Base-by-base conservation (phyloP, 2,888 invertebrate genomes). In the Meandrusa payeni region DNA sequence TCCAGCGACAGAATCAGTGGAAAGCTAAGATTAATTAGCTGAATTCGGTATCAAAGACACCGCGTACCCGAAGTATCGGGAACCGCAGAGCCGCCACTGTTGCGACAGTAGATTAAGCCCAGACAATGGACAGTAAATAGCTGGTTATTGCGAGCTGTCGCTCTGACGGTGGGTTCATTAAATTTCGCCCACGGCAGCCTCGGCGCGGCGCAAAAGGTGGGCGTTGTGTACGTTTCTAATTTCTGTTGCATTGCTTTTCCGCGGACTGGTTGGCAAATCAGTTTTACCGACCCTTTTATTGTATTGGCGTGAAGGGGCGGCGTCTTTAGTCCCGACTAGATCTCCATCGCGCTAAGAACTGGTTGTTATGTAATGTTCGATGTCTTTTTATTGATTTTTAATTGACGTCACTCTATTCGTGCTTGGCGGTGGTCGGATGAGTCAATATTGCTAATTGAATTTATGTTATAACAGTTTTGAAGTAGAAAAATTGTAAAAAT, bases 81-180 rank as follows among this genome's bases (percentile, higher is more conserved):
- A 46, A 26, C 32, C 46, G 39, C n/a, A 46, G 53, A 34, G 43
- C 47, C 47, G 47, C 44, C 27, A 43, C 43, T 39, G 40, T 51
- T 52, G 40, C 50, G 37, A 50, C 52, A 48, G 41, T 38, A 44
- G 43, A 54, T 53, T 46, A 45, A 28, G 37, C 44, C 47, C 46
- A 57, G 59, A 72, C 73, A 76, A 74, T 71, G 57, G 64, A 50
- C 61, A 62, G 68, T 70, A 70, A 72, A 73, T 69, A 69, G 57
- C 54, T 57, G 57, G 60, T 59, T 68, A 67, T 64, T 64, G 64
- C 64, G 50, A 57, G 50, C 60, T 64, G 68, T 68, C 67, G 61
- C 59, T 59, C 57, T 53, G 51, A 53, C 52, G 51, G 60, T 59
- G 57, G 61, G 60, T 69, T 73, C 72, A 69, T 75, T 76, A 76